A percentile compares a stretch with the other conserved stretches of the same genome.
Conservation (phyloP, 2,113 vertebrate genomes). For the Gambusia holbrooki region DNA sequence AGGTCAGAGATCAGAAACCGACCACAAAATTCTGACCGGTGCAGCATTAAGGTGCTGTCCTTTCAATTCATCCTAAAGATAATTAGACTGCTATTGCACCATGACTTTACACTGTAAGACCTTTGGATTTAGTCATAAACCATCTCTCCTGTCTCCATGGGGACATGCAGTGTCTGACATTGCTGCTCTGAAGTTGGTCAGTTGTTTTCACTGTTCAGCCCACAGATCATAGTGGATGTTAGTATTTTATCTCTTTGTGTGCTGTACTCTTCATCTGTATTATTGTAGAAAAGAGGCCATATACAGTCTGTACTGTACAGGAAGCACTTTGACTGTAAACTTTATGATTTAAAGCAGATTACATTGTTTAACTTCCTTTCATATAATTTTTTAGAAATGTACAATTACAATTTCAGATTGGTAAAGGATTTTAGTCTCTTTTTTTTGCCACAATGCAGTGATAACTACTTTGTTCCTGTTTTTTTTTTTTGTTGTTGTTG, state of each 20-base stretch:
- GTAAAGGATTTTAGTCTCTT: slow-evolving; percentile 40
- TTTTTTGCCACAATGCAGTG: slow-evolving; percentile 40
- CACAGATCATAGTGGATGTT: slow-evolving; percentile 49
- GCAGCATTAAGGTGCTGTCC: slow-evolving; percentile 55
- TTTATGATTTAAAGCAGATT: slow-evolving; percentile 56
- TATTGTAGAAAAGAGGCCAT: slow-evolving; percentile 60
- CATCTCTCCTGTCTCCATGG: slow-evolving; percentile 18
- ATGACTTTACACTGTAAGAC: slow-evolving; percentile 17
- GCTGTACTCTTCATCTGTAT: slow-evolving; percentile 41
- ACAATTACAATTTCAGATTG: slow-evolving; percentile 58
- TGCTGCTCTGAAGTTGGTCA: slow-evolving; percentile 55
- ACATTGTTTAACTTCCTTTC: slow-evolving; percentile 22
- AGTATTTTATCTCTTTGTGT: slow-evolving; percentile 29
- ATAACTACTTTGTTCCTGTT: slow-evolving; percentile 18
- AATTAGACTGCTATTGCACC: slow-evolving; percentile 12
- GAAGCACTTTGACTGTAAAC: slow-evolving; percentile 75
- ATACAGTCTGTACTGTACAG: slow-evolving; percentile 73
- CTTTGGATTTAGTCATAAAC: background rate
- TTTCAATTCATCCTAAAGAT: slow-evolving; percentile 12
- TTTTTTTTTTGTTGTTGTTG: background rate
- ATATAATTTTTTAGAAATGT: slow-evolving; percentile 39
- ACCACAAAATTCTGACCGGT: background rate
- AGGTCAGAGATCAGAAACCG: background rate
- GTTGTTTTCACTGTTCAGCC: slow-evolving; percentile 56
- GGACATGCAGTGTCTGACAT: slow-evolving; percentile 50